phyloP scores from a whole-genome alignment of 2,888 invertebrate species.

The Eupithecia subfuscata region DNA sequence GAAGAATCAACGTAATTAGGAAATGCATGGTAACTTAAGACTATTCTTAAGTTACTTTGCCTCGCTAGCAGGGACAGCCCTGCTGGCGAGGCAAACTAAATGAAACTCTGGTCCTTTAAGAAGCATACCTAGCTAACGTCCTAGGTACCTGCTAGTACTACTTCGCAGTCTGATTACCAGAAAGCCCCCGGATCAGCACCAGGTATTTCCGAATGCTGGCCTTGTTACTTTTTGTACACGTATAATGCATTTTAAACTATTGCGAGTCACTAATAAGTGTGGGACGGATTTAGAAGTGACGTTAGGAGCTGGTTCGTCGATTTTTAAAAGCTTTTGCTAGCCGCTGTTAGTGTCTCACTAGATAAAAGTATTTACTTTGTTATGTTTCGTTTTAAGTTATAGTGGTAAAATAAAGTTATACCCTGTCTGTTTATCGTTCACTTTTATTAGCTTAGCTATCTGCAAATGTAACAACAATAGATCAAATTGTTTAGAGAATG shows the following conservation, averaged over 20 bases:
- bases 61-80: no score
- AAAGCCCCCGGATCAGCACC: conserved; percentile 45
- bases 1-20: no score
- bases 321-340: background rate
- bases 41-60: no score
- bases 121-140: background rate
- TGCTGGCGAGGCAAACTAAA: background rate
- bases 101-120: background rate
- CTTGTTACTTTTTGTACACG: conserved; percentile 47
- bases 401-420: background rate
- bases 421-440: background rate
- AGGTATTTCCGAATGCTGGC: conserved; percentile 53
- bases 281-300: conserved; percentile 1
- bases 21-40: no score
- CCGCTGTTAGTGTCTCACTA: no score
- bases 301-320: background rate
- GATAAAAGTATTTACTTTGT: background rate
- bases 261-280: conserved; percentile 24
- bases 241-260: conserved; percentile 37
- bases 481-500: background rate
- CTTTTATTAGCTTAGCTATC: background rate
- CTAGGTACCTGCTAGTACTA: background rate
- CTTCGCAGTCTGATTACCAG: background rate
- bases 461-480: background rate
- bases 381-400: background rate